Conservation (phyloP, 64 coral and sea anemone species). For the Anthopleura sola region DNA sequence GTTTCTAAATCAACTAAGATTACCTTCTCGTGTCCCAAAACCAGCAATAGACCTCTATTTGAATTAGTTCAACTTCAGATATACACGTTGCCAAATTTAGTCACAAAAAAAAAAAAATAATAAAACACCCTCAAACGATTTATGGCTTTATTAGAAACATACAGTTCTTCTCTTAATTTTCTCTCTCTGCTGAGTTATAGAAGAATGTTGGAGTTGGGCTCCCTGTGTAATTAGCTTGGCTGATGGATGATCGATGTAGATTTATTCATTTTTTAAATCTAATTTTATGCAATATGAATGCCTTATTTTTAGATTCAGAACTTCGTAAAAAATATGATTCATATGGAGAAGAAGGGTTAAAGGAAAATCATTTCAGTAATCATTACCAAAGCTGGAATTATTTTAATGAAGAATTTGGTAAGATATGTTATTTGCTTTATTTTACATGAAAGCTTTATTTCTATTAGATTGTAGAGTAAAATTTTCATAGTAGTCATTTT, state of each 20-base stretch:
- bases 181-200: neutral
- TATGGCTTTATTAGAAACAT: too few species aligned
- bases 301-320: constrained; percentile 73
- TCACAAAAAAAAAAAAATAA: too few species aligned
- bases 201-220: neutral
- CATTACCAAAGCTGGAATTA: constrained; percentile 98
- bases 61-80: too few species aligned
- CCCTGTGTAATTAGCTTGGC: neutral
- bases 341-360: constrained; percentile 97
- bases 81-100: too few species aligned
- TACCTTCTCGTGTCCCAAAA: too few species aligned
- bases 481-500: too few species aligned
- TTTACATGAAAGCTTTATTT: neutral
- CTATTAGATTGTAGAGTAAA: too few species aligned
- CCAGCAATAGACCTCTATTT: too few species aligned
- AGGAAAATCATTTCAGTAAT: constrained; percentile 93
- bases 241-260: neutral
- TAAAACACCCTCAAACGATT: too few species aligned
- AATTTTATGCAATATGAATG: neutral
- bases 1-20: too few species aligned
- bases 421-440: neutral
- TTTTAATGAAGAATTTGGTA: constrained; percentile 99
- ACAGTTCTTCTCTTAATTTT: too few species aligned
- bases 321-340: constrained; percentile 97
- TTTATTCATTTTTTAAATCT: neutral